Evolutionary conservation across 2,888 invertebrate genomes (phyloP).

Genomic region (Thymelicus lineola): DNA sequence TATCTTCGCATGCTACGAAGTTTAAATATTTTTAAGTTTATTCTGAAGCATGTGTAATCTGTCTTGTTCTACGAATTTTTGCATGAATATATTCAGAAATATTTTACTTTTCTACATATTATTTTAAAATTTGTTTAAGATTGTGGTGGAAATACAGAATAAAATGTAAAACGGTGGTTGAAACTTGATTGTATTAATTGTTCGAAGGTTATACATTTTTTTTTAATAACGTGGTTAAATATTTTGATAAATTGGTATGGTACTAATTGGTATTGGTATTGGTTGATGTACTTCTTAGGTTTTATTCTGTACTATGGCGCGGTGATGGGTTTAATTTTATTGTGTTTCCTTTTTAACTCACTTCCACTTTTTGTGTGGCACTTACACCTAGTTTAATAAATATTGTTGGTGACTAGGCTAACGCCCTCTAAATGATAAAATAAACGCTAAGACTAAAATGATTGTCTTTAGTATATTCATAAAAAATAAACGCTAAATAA

Average conservation of each 20-base stretch:
- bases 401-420: too few species aligned
- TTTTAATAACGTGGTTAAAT: neutral
- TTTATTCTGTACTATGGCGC: constrained; percentile 30
- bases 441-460: neutral
- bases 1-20: constrained; percentile 17
- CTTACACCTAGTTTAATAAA: constrained; percentile 7
- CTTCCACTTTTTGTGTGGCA: constrained; percentile 15
- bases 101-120: neutral
- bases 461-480: constrained; percentile 8
- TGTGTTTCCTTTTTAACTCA: constrained; percentile 26
- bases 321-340: constrained; percentile 25
- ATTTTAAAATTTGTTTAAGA: neutral
- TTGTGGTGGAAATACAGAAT: constrained; percentile 21
- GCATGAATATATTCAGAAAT: constrained; percentile 10
- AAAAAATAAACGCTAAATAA: neutral
- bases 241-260: neutral
- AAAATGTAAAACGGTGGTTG: constrained; percentile 8
- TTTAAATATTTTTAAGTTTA: neutral
- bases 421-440: too few species aligned
- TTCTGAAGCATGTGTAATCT: constrained; percentile 19
- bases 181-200: too few species aligned
- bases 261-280: too few species aligned
- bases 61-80: constrained; percentile 5
- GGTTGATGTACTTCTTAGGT: constrained; percentile 5
- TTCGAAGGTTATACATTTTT: too few species aligned